These are phyloP conservation scores for Anastrepha ludens DNA, from an alignment of 1,140 invertebrate genomes.

Conservation along the genomic window DNA sequence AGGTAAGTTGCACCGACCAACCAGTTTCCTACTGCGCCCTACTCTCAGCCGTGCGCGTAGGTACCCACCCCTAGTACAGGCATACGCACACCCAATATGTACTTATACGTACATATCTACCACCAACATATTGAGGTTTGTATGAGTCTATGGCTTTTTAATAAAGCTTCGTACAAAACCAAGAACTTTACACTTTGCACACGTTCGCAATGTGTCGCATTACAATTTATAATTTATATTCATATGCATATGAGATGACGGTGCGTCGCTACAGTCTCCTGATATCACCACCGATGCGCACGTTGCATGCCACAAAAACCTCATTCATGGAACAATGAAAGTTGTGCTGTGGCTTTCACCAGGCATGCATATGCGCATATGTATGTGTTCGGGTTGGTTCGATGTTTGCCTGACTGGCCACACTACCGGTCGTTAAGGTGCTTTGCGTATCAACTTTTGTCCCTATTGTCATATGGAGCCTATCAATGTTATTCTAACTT, in stretches of 20 bases:
- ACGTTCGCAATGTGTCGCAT: conserved; percentile 43
- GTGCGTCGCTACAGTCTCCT: background rate
- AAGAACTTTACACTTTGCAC: conserved; percentile 25
- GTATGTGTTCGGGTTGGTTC: background rate
- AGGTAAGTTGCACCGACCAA: conserved; percentile 24
- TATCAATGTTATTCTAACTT: conserved; percentile 23
- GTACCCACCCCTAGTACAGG: background rate
- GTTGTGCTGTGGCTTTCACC: conserved; percentile 35
- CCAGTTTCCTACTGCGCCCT: background rate
- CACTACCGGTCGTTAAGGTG: conserved; percentile 3
- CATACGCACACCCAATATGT: background rate
- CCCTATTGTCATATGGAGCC: conserved; percentile 35
- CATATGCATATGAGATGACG: conserved; percentile 47
- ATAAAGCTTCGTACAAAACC: background rate
- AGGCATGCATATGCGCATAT: background rate
- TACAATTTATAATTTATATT: conserved; percentile 52
- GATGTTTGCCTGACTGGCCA: conserved; percentile 12
- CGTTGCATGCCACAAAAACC: conserved; percentile 42
- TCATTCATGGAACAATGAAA: conserved; percentile 45
- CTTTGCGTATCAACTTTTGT: conserved; percentile 36
- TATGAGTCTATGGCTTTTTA: background rate
- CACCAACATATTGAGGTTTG: too few species aligned
- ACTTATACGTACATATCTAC: background rate
- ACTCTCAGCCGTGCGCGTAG: too few species aligned
- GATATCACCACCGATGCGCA: conserved; percentile 7